phyloP scores from a whole-genome alignment of 1,140 invertebrate species.

The Mercenaria mercenaria region DNA sequence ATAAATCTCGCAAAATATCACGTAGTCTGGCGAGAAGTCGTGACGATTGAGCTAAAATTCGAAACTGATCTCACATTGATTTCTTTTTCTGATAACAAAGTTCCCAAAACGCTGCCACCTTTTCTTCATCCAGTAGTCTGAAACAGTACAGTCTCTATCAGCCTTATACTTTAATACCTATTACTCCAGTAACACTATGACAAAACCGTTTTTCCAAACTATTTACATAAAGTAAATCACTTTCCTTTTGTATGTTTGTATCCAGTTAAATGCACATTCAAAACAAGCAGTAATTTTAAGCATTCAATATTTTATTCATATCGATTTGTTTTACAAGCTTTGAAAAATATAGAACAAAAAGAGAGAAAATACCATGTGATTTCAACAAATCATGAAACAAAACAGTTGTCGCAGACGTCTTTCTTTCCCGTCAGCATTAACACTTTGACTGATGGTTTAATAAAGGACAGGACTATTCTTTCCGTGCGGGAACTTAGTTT shows the following conservation, averaged over 20 bases:
- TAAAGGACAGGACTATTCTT: conserved; percentile 47
- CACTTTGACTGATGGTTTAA: conserved; percentile 55
- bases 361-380: neutral
- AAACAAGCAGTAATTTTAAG: neutral
- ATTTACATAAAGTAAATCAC: no score
- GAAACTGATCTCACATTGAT: conserved; percentile 46
- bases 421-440: conserved; percentile 29
- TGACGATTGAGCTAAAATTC: conserved; percentile 65
- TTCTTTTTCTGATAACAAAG: conserved; percentile 42
- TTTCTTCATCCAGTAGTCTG: neutral
- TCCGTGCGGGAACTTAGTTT: conserved; percentile 38
- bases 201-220: no score
- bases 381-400: conserved; percentile 41
- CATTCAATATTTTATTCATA: neutral
- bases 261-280: no score
- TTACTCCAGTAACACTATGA: no score
- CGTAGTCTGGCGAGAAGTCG: conserved; percentile 61
- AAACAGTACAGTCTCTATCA: no score
- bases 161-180: no score
- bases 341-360: neutral
- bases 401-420: conserved; percentile 53
- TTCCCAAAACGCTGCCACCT: neutral
- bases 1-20: conserved; percentile 67
- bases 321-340: neutral
- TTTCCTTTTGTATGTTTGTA: no score